Base-by-base conservation (phyloP, 1,140 invertebrate genomes). In the Drosophila virilis region DNA sequence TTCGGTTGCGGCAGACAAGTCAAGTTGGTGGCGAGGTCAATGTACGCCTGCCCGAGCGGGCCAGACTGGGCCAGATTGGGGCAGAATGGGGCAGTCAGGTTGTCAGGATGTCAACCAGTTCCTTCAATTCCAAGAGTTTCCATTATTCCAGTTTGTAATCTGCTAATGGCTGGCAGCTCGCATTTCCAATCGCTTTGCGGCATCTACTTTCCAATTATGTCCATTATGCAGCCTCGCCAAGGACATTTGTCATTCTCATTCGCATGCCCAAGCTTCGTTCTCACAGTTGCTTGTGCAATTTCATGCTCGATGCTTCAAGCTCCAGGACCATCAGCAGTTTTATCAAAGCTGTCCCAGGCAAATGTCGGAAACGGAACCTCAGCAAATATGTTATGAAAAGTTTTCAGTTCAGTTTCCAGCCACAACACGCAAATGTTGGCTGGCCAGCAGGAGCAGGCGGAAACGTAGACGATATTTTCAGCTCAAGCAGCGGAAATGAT, bases 401-500 rank as follows among this genome's bases (percentile, higher is more conserved):
- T 69, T 69, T 70, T 55, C 45, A 40, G 32, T 54, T 46, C 6
- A 8, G 17, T 48, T 48, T 48, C 28, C 42, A 58, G 32, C 50
- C 65, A 55, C 62, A 76, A 66, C 58, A 81, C 54, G 79, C 79
- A 74, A 82, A 70, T 81, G 17, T 59, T 17, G 52, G 42, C 37
- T 45, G 55, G 45, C 38, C 52, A n/a, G 38, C 42, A 8, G 57
- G 28, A 35, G n/a, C 48, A 22, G 62, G 60, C 72, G 65, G 67
- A 77, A 85, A 71, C 75, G 60, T 64, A 82, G 82, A 79, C 51
- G 68, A 86, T 86, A 86, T 73, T 70, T 78, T 60, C 78, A 65
- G 76, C 72, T 77, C 82, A 83, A 88, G 83, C 79, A 80, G 77
- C 84, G 79, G 79, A 88, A 88, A 88, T 88, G 83, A 88, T 88